Evolutionary conservation across 2,888 invertebrate genomes (phyloP), one percentile per base, ranked within the genome.

Genomic region (Leptarthrus brevirostris): DNA sequence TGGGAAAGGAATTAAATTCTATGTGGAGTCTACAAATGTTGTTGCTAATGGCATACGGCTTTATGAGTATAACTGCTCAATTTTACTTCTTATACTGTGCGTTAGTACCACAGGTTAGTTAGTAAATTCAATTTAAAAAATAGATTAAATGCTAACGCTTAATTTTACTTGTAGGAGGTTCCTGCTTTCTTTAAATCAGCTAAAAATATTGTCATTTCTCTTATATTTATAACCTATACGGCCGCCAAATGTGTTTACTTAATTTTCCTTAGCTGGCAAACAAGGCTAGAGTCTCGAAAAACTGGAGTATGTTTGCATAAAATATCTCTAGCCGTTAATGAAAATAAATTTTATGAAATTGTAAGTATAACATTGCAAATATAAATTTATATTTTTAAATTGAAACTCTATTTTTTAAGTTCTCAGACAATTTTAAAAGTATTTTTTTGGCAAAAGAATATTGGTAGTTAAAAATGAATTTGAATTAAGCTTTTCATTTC

Each of bases 221-320:
- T 79, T 2, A 74, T 83, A 3, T 80, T 79, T 30, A 78, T 85
- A 12, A 76, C 79, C 6, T 85, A 84, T 58, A 84, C 83, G 3
- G 82, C 84, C 1, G 82, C 82, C 0, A 85, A 84, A 77, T 85
- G 84, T 76, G 81, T 85, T 58, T 84, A 83, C 75, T 76, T 85
- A 44, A 84, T 85, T 69, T 85, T 82, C 58, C 74, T 85, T 2
- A 85, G 85, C 74, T 85, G 85, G 85, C 82, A 83, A 74, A 85
- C 85, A 0, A 83, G 83, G 44, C 76, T 84, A 74, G 82, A 84
- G 54, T 82, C 85, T 0, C 84, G 84, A 75, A 81, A 82, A 52
- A 85, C 84, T 40, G 85, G 85, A 1, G 83, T 85, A 54, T 83
- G 81, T 66, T 73, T 85, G 64, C 85, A 85, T 76, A 85, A 85